A percentile compares a stretch with the other conserved stretches of the same genome.
phyloP scores from a whole-genome alignment of 2,797 vertebrate species.

The Girardinus metallicus region DNA sequence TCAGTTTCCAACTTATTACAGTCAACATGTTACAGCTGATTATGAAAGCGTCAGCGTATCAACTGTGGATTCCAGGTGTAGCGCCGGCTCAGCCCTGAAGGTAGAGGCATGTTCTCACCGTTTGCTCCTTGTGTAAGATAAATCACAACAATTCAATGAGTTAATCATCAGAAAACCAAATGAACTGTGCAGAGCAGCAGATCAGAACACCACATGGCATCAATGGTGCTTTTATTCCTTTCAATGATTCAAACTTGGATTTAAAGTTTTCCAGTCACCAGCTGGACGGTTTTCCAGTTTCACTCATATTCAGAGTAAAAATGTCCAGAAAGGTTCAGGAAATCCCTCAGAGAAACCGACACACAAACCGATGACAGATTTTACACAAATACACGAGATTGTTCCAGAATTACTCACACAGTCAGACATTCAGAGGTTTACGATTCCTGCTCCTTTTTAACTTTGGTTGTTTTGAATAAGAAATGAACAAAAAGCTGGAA shows the following conservation, averaged over 20 bases:
- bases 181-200: background rate
- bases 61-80: conserved; percentile 7
- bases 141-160: conserved; percentile 6
- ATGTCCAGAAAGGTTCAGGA: background rate
- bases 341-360: background rate
- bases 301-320: background rate
- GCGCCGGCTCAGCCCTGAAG: conserved; percentile 14
- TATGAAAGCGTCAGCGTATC: background rate
- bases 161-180: conserved; percentile 2
- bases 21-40: conserved; percentile 12
- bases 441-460: background rate
- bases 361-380: background rate
- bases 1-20: background rate
- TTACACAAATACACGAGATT: background rate
- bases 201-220: background rate
- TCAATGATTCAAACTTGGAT: background rate
- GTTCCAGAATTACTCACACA: background rate
- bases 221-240: background rate
- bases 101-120: conserved; percentile 29
- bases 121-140: conserved; percentile 7
- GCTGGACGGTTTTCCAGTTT: background rate
- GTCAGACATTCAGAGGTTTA: background rate
- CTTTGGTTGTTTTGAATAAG: background rate
- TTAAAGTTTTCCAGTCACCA: background rate
- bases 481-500: too few relatives aligned